Evolutionary conservation across 2,113 vertebrate species (phyloP).

Genomic region (Sylvilagus bachmani): DNA sequence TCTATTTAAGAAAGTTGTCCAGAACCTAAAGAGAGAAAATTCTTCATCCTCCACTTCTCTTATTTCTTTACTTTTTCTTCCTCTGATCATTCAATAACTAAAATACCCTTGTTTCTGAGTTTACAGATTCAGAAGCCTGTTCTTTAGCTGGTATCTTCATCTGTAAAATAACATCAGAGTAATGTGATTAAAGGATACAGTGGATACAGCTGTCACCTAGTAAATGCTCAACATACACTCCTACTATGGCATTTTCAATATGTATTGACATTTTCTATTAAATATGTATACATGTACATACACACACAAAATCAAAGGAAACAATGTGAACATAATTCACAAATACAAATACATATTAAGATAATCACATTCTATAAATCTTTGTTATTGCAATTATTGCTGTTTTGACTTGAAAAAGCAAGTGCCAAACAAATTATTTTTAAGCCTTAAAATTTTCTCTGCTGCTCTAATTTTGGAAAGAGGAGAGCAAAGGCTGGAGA

Average conservation of each 20-base stretch:
- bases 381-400: not conserved
- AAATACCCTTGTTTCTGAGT: not conserved
- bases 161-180: not conserved
- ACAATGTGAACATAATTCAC: not conserved
- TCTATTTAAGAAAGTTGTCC: not conserved
- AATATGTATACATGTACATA: no score
- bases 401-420: not conserved
- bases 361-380: not conserved
- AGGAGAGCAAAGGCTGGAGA: not conserved
- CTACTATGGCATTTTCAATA: no score
- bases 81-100: not conserved
- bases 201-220: not conserved
- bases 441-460: not conserved
- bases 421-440: not conserved
- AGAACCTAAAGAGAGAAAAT: not conserved
- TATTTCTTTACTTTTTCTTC: not conserved
- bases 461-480: not conserved
- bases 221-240: not conserved
- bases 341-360: not conserved
- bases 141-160: not conserved
- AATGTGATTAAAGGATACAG: not conserved
- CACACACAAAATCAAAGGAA: not conserved
- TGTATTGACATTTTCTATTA: no score
- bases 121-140: not conserved
- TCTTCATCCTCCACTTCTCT: not conserved